These are phyloP conservation scores for Drosophila littoralis DNA, from an alignment of 1,140 invertebrate genomes.

Conservation along the genomic window DNA sequence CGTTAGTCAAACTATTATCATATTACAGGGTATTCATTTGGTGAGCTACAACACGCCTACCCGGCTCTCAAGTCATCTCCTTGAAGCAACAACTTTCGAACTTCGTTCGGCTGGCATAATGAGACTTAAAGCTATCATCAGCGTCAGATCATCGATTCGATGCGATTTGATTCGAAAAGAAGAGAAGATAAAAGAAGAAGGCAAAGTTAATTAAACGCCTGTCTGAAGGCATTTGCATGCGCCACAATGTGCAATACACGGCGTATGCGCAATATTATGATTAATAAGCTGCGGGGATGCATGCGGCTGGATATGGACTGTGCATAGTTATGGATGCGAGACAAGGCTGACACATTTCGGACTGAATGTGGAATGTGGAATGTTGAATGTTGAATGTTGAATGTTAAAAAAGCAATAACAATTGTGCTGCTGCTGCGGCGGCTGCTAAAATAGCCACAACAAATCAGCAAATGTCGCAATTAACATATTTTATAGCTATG, in stretches of 20 bases:
- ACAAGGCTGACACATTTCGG: slow-evolving; percentile 69
- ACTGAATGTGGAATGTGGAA: slow-evolving; percentile 59
- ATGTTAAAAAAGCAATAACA: slow-evolving; percentile 15
- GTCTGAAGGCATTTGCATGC: slow-evolving; percentile 5
- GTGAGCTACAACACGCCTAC: no score
- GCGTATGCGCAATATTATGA: slow-evolving; percentile 68
- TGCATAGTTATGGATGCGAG: slow-evolving; percentile 49
- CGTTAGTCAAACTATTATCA: no score
- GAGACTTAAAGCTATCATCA: slow-evolving; percentile 31
- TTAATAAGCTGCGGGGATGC: slow-evolving; percentile 21
- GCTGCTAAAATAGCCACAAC: slow-evolving; percentile 60
- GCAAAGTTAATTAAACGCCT: slow-evolving; percentile 28
- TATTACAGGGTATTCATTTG: no score
- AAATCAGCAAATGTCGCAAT: slow-evolving; percentile 76
- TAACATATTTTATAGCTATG: slow-evolving; percentile 66
- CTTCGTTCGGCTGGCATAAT: slow-evolving; percentile 4
- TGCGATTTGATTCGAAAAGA: background rate
- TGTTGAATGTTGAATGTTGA: slow-evolving; percentile 53
- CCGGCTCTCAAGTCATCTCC: no score
- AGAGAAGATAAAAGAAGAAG: background rate
- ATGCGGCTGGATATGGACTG: slow-evolving; percentile 13
- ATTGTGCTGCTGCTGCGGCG: slow-evolving; percentile 19
- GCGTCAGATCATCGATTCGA: slow-evolving; percentile 4
- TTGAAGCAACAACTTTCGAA: slow-evolving; percentile 15
- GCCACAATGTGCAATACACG: slow-evolving; percentile 23